A percentile compares a stretch with the other conserved stretches of the same genome.
These are phyloP conservation scores for Eupsittula cactorum DNA, from an alignment of 2,113 vertebrate species.

Conservation along the genomic window DNA sequence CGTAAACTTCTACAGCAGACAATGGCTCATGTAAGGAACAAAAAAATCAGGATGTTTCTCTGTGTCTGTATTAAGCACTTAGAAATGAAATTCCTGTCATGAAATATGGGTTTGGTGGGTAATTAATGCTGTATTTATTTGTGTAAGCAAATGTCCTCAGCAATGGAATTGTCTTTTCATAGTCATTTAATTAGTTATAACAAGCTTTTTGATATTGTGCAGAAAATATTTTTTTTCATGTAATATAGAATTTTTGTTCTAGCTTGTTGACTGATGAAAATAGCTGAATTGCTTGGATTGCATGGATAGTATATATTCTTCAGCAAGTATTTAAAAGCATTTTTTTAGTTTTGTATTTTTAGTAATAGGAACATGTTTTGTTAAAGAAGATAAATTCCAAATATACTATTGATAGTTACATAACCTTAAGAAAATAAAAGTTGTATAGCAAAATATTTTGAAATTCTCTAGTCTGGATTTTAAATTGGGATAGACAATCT, in stretches of 20 bases:
- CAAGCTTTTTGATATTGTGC: background rate
- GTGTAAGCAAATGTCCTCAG: background rate
- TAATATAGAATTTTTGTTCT: background rate
- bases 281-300: background rate
- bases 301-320: background rate
- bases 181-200: background rate
- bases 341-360: background rate
- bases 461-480: background rate
- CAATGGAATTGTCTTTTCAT: background rate
- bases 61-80: background rate
- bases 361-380: background rate
- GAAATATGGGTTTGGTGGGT: background rate
- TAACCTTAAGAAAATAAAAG: background rate
- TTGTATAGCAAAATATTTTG: background rate
- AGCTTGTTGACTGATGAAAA: background rate
- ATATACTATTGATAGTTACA: background rate
- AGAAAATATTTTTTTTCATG: background rate
- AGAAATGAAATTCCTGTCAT: background rate
- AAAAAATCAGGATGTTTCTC: background rate
- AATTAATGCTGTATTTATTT: background rate
- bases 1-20: conserved; percentile 90
- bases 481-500: background rate
- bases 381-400: background rate
- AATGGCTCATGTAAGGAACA: conserved; percentile 86
- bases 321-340: background rate